phyloP scores from a whole-genome alignment of 1,140 invertebrate genomes.

The Paraescarpia echinospica region DNA sequence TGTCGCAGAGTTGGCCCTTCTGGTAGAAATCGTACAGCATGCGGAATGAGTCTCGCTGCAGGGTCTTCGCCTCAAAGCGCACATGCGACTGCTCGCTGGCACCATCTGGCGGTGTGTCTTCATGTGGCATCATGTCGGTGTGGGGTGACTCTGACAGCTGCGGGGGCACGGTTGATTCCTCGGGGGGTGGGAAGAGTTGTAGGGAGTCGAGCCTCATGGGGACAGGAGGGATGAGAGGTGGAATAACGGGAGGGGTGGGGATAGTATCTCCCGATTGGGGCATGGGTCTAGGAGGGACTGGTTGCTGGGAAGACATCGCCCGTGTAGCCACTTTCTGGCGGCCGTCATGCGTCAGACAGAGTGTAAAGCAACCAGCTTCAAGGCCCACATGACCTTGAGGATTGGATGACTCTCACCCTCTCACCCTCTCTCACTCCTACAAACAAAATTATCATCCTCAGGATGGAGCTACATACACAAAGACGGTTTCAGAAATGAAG shows the following conservation, averaged over 20 bases:
- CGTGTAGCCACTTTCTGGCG: not conserved
- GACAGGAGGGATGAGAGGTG: conserved; percentile 19
- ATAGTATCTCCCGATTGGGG: too few species aligned
- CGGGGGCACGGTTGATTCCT: not conserved
- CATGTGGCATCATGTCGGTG: too few species aligned
- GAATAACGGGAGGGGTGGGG: conserved; percentile 9
- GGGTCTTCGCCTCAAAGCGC: not conserved
- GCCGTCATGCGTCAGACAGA: too few species aligned
- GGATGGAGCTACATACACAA: too few species aligned
- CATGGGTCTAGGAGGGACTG: not conserved
- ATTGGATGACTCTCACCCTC: too few species aligned
- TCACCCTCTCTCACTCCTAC: too few species aligned
- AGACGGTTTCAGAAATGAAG: too few species aligned
- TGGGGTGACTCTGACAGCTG: not conserved
- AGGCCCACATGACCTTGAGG: too few species aligned
- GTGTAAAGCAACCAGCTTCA: too few species aligned
- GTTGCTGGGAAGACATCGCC: not conserved
- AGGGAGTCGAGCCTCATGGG: not conserved
- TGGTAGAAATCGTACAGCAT: conserved; percentile 27
- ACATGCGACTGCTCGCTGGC: not conserved
- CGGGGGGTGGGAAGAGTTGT: not conserved
- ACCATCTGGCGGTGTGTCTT: not conserved
- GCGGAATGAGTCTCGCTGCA: conserved; percentile 10
- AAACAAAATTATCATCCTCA: too few species aligned
- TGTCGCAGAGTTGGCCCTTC: conserved; percentile 47